Percentiles rank a stretch among this genome's conserved stretches.
These are phyloP conservation scores for Lithobates pipiens DNA, from an alignment of 2,797 vertebrate genomes.

Conservation along the genomic window DNA sequence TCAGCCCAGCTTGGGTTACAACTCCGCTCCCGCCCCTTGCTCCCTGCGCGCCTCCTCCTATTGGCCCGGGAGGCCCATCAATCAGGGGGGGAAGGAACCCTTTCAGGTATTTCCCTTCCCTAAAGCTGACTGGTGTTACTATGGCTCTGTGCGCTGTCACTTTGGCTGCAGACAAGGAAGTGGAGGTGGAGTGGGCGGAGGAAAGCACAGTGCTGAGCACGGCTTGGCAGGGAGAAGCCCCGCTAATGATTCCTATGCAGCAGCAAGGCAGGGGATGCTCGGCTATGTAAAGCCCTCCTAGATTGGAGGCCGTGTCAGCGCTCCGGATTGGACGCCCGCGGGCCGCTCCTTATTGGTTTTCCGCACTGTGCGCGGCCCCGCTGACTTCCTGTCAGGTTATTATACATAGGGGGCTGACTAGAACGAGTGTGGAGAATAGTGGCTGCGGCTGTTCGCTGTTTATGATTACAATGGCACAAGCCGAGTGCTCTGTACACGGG, in stretches of 20 bases:
- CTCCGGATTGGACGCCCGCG: constrained; percentile 7
- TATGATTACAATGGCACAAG: too few species aligned
- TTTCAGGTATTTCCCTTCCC: constrained; percentile 62
- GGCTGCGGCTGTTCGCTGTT: too few species aligned
- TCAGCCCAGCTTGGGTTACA: constrained; percentile 57
- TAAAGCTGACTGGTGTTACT: constrained; percentile 57
- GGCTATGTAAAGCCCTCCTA: not conserved
- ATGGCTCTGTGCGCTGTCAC: constrained; percentile 58
- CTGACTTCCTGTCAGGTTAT: constrained; percentile 29
- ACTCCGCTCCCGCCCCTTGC: constrained; percentile 30
- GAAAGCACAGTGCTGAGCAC: constrained; percentile 37
- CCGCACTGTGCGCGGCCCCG: not conserved
- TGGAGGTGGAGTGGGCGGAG: constrained; percentile 59
- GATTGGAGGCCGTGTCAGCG: constrained; percentile 32
- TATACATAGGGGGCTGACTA: not conserved
- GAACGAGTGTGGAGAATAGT: too few species aligned
- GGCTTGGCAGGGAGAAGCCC: constrained; percentile 53
- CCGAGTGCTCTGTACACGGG: too few species aligned
- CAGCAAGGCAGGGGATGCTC: constrained; percentile 34
- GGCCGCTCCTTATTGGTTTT: constrained; percentile 34
- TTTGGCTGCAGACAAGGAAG: constrained; percentile 62
- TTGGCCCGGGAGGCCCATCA: constrained; percentile 42
- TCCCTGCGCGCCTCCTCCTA: not conserved
- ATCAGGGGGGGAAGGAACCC: constrained; percentile 40
- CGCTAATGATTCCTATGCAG: constrained; percentile 55